phyloP scores from a whole-genome alignment of 2,113 vertebrate species.

The Haemorhous mexicanus region DNA sequence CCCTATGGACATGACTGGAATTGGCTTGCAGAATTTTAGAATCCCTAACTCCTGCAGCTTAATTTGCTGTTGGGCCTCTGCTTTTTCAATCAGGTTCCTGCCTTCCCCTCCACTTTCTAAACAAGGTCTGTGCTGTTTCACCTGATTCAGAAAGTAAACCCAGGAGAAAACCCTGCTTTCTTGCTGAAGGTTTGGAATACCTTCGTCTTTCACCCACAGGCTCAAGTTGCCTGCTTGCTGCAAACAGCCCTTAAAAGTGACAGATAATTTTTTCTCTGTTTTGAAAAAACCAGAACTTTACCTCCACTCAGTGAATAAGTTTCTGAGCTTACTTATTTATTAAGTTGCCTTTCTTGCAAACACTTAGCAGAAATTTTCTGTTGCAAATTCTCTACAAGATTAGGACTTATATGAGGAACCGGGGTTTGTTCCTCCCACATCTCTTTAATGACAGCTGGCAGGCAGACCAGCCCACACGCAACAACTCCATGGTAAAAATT shows the following conservation, averaged over 20 bases:
- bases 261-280: neutral
- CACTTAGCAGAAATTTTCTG: neutral
- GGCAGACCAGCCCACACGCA: neutral
- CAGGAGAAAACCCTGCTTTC: neutral
- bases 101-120: neutral
- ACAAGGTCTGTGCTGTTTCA: neutral
- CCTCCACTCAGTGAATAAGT: neutral
- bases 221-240: neutral
- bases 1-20: neutral
- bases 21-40: neutral
- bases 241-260: neutral
- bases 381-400: neutral
- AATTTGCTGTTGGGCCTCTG: neutral
- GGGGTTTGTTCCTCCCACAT: neutral
- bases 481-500: neutral
- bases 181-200: neutral
- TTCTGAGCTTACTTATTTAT: neutral
- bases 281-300: neutral
- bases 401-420: neutral
- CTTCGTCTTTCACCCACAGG: neutral
- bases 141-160: neutral
- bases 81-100: neutral
- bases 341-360: neutral
- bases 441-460: neutral
- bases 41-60: neutral